Percentiles rank a stretch among this genome's conserved stretches.
Evolutionary conservation across 2,888 invertebrate genomes (phyloP).

Genomic region (Ichneumoninae sp.): DNA sequence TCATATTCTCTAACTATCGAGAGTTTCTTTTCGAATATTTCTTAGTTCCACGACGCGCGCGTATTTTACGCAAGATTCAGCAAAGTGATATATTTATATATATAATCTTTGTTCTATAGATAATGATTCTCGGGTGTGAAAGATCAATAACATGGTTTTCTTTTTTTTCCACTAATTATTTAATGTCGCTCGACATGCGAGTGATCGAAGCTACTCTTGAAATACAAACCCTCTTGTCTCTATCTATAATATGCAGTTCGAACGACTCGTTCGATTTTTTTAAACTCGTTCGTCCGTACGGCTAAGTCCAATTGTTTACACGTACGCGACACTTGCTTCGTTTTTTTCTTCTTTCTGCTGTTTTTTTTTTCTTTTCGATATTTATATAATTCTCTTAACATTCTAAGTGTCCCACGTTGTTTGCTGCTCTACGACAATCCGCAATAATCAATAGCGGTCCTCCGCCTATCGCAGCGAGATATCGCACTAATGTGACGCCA

Average conservation of each 20-base stretch:
- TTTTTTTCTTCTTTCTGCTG: slow-evolving; percentile 9
- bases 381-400: slow-evolving; percentile 38
- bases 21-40: slow-evolving; percentile 26
- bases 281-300: neutral
- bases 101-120: slow-evolving; percentile 31
- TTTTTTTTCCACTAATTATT: slow-evolving; percentile 5
- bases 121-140: slow-evolving; percentile 13
- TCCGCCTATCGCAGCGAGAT: slow-evolving; percentile 53
- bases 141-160: slow-evolving; percentile 28
- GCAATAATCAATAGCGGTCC: slow-evolving; percentile 62
- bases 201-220: slow-evolving; percentile 62
- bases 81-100: slow-evolving; percentile 26
- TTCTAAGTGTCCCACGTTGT: slow-evolving; percentile 66
- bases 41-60: slow-evolving; percentile 68
- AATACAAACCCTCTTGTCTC: slow-evolving; percentile 39
- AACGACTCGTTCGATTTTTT: slow-evolving; percentile 1
- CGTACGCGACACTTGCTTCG: neutral
- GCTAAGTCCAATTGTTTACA: slow-evolving; percentile 3
- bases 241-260: slow-evolving; percentile 23
- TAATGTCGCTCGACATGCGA: slow-evolving; percentile 61
- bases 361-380: slow-evolving; percentile 17
- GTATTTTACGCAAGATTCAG: slow-evolving; percentile 30
- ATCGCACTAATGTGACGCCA: slow-evolving; percentile 61
- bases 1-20: slow-evolving; percentile 23
- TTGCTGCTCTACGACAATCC: slow-evolving; percentile 62